These are phyloP conservation scores for Danionella dracula DNA, from an alignment of 2,797 vertebrate genomes.

Conservation along the genomic window DNA sequence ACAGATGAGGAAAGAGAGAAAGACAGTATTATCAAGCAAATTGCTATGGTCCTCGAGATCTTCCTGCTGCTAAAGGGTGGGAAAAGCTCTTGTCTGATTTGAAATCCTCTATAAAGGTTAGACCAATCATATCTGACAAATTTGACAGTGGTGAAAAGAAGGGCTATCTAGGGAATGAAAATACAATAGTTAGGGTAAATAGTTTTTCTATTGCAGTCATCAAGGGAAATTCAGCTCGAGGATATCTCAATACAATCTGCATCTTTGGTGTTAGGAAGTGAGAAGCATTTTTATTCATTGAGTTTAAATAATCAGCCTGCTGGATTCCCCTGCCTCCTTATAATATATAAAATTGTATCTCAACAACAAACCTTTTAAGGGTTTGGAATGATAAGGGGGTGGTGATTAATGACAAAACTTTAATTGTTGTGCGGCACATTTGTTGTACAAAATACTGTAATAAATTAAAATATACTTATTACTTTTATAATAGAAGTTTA, in stretches of 20 bases:
- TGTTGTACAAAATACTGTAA: no score
- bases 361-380: no score
- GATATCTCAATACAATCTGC: conserved; percentile 23
- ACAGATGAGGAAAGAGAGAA: not conserved
- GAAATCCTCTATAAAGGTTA: conserved; percentile 31
- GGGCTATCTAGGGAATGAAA: not conserved
- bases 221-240: conserved; percentile 8
- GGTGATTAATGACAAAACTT: no score
- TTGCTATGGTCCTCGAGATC: conserved; percentile 20
- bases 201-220: not conserved
- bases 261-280: not conserved
- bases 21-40: conserved; percentile 24
- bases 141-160: not conserved
- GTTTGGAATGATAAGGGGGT: no score
- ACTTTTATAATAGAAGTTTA: no score
- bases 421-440: no score
- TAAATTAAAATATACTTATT: no score
- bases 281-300: not conserved
- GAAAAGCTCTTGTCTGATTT: conserved; percentile 27
- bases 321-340: no score
- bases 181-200: conserved; percentile 7
- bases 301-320: not conserved
- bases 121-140: conserved; percentile 14
- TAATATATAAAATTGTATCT: no score
- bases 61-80: not conserved